These are phyloP conservation scores for Lithobates pipiens DNA, from an alignment of 2,797 vertebrate genomes.

Conservation along the genomic window DNA sequence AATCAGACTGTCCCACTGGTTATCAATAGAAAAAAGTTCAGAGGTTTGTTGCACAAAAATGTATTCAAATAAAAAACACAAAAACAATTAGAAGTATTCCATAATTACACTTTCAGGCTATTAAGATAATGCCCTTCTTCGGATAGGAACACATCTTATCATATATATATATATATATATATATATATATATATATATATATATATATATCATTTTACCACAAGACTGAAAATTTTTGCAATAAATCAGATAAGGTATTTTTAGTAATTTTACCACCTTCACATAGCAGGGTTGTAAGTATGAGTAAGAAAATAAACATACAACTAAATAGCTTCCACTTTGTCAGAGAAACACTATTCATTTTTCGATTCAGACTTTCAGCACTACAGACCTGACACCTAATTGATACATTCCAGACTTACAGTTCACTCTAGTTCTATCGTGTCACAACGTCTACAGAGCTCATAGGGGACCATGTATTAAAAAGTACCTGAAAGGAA, in stretches of 20 bases:
- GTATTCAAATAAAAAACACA: no score
- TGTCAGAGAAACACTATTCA: neutral
- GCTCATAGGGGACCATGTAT: neutral
- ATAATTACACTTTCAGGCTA: no score
- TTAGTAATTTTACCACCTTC: slow-evolving; percentile 2
- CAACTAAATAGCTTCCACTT: neutral
- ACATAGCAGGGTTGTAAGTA: neutral
- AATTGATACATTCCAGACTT: slow-evolving; percentile 50
- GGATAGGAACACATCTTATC: no score
- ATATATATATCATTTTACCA: no score
- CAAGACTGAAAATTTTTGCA: neutral
- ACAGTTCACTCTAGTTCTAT: slow-evolving; percentile 20
- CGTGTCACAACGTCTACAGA: neutral
- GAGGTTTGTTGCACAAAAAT: no score
- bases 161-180: no score
- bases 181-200: no score
- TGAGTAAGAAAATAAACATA: slow-evolving; percentile 31
- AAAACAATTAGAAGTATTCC: no score
- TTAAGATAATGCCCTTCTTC: no score
- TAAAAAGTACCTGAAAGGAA: neutral
- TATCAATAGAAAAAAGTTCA: no score
- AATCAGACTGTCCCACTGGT: no score
- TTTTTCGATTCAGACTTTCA: slow-evolving; percentile 7
- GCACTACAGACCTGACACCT: slow-evolving; percentile 25
- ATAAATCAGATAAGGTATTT: neutral